Percentiles rank a stretch among this genome's conserved stretches.
phyloP scores from a whole-genome alignment of 1,140 invertebrate genomes.

The Neuroterus valhalla region DNA sequence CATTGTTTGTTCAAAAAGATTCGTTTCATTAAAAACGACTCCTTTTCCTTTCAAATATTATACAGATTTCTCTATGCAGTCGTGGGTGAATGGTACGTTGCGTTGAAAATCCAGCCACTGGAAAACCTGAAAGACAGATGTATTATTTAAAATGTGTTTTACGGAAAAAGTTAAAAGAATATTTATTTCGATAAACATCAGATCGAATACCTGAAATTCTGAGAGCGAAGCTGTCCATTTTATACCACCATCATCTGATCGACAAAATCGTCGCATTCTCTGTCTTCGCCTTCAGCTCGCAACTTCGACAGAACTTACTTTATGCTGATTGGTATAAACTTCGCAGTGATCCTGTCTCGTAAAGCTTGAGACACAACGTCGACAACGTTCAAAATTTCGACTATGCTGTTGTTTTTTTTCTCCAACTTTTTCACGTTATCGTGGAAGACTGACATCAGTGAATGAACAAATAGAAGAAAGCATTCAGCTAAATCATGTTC shows the following conservation, averaged over 20 bases:
- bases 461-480: background rate
- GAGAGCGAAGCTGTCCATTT: no score
- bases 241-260: constrained; percentile 31
- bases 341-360: background rate
- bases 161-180: no score
- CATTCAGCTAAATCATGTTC: background rate
- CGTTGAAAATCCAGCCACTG: no score
- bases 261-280: constrained; percentile 37
- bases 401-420: constrained; percentile 40
- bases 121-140: no score
- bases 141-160: no score
- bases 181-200: no score
- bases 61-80: background rate
- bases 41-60: background rate
- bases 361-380: constrained; percentile 10
- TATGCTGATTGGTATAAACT: constrained; percentile 33
- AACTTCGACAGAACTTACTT: constrained; percentile 32
- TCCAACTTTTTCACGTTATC: background rate
- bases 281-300: constrained; percentile 11
- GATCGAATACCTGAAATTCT: no score
- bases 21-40: background rate
- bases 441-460: background rate
- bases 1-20: background rate
- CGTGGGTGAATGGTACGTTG: background rate
- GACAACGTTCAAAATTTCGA: constrained; percentile 36